These are phyloP conservation scores for Micoletzkya japonica DNA, from an alignment of 2,888 invertebrate species.

Conservation along the genomic window DNA sequence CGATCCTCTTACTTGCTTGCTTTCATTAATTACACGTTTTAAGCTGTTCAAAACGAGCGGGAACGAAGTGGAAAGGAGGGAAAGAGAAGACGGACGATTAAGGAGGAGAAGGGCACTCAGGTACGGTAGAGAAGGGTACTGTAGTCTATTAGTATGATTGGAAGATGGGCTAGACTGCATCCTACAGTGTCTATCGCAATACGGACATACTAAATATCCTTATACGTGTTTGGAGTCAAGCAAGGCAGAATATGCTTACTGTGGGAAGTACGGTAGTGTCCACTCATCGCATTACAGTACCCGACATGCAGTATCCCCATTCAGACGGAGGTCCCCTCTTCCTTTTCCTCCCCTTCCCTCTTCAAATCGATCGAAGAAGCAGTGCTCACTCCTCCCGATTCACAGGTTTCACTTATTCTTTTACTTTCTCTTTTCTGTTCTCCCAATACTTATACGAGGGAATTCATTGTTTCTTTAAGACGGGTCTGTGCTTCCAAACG, in stretches of 20 bases:
- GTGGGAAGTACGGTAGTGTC: no score
- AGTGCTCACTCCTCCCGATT: slow-evolving; percentile 21
- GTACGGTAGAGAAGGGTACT: slow-evolving; percentile 1
- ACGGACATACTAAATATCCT: no score
- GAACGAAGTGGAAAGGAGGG: slow-evolving; percentile 44
- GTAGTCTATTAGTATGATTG: neutral
- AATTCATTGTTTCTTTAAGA: slow-evolving; percentile 3
- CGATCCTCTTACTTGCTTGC: no score
- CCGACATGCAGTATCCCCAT: neutral
- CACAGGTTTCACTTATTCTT: neutral
- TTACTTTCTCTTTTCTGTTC: neutral
- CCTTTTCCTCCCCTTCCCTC: neutral
- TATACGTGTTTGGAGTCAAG: no score
- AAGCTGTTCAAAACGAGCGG: slow-evolving; percentile 53
- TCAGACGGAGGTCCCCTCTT: no score
- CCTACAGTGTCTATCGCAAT: no score
- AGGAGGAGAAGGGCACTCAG: slow-evolving; percentile 26
- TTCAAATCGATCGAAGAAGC: slow-evolving; percentile 9
- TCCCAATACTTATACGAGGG: neutral
- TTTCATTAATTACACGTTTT: no score
- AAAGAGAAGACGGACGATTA: slow-evolving; percentile 12
- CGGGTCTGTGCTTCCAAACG: neutral
- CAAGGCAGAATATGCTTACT: no score
- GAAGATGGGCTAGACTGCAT: neutral
- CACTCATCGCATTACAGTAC: no score